Conservation (phyloP, 2,797 vertebrate species). For the Oryzias sinensis region DNA sequence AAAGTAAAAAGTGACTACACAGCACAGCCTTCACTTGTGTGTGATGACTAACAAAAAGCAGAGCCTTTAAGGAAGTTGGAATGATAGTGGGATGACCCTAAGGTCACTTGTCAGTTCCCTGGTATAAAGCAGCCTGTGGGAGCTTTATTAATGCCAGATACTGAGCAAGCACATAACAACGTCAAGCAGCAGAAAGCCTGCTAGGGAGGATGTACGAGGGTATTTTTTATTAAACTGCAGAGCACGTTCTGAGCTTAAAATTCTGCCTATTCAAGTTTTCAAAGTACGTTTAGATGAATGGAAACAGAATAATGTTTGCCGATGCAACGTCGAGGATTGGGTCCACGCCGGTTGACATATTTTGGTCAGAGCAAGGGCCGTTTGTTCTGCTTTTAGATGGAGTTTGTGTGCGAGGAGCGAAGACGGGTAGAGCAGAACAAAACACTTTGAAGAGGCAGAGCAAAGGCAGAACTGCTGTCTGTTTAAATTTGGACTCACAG, state of each 20-base stretch:
- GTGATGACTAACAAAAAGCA: conserved; percentile 19
- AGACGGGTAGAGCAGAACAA: conserved; percentile 25
- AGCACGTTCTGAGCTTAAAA: conserved; percentile 8
- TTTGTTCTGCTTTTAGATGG: conserved; percentile 24
- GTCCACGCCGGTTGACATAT: conserved; percentile 23
- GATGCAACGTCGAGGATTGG: neutral
- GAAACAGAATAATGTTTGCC: neutral
- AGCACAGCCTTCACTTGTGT: conserved; percentile 26
- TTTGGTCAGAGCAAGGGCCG: conserved; percentile 23
- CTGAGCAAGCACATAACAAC: conserved; percentile 31
- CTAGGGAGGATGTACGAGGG: conserved; percentile 14
- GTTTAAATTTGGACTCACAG: conserved; percentile 15
- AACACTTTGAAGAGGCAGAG: conserved; percentile 36
- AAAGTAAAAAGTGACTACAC: conserved; percentile 4
- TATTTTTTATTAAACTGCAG: conserved; percentile 17
- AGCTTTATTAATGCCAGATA: conserved; percentile 39
- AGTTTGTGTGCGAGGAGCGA: conserved; percentile 14
- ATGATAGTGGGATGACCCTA: conserved; percentile 25
- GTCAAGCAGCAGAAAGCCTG: conserved; percentile 9
- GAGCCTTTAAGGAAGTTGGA: conserved; percentile 23
- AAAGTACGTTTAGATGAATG: neutral
- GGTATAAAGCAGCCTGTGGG: conserved; percentile 12
- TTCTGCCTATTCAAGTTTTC: conserved; percentile 9
- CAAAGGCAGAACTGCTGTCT: conserved; percentile 13
- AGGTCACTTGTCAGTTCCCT: conserved; percentile 32